phyloP scores from a whole-genome alignment of 2,797 vertebrate species.

The Sebastes vulpes region DNA sequence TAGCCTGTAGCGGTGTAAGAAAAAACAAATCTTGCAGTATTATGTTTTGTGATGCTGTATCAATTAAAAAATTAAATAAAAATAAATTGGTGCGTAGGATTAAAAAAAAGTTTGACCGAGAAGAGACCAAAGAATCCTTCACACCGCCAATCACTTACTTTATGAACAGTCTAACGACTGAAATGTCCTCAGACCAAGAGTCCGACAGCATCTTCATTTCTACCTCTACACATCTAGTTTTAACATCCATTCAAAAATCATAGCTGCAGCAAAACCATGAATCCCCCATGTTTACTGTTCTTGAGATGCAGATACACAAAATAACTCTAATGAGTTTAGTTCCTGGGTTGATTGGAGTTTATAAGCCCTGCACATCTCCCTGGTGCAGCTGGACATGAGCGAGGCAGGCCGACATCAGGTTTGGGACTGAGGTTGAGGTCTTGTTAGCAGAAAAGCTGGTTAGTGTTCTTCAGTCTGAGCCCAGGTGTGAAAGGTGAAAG shows the following conservation, averaged over 20 bases:
- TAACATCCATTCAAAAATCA: too few species aligned
- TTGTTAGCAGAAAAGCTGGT: conserved; percentile 18
- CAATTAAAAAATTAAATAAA: not conserved
- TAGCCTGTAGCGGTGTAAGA: too few species aligned
- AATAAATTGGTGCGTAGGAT: not conserved
- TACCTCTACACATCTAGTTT: not conserved
- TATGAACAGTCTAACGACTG: not conserved
- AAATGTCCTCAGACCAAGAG: not conserved
- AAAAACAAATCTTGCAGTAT: too few species aligned
- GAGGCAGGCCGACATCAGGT: not conserved
- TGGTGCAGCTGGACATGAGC: not conserved
- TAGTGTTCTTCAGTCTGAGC: not conserved
- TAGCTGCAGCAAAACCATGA: too few species aligned
- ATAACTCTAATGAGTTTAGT: too few species aligned
- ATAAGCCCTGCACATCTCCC: not conserved
- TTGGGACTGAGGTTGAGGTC: not conserved
- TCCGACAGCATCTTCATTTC: not conserved
- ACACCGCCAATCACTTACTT: not conserved
- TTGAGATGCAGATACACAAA: too few species aligned
- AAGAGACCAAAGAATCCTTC: not conserved
- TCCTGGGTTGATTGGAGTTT: not conserved
- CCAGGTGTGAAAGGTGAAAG: not conserved
- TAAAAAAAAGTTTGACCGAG: not conserved
- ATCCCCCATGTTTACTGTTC: too few species aligned
- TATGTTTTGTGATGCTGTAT: too few species aligned